phyloP scores from a whole-genome alignment of 2,797 vertebrate species.

The Nyctalus aviator region DNA sequence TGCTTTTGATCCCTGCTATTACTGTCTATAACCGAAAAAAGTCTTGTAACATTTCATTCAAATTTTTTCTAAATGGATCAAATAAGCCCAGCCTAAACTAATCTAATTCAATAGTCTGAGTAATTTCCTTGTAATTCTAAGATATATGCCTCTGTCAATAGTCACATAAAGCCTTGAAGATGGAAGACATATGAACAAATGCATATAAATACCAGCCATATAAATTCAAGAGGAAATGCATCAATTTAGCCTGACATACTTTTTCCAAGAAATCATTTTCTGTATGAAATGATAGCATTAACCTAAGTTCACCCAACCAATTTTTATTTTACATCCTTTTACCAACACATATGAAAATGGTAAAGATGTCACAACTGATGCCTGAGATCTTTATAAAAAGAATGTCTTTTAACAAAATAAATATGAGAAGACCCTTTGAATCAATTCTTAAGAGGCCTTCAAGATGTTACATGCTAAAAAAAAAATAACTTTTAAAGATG shows the following conservation, averaged over 20 bases:
- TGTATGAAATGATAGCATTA: conserved; percentile 41
- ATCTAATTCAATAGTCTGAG: conserved; percentile 31
- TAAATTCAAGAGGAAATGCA: conserved; percentile 56
- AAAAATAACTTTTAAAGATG: background rate
- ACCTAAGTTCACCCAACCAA: background rate
- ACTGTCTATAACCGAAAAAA: background rate
- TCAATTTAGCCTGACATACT: background rate
- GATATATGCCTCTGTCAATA: conserved; percentile 30
- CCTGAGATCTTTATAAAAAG: conserved; percentile 25
- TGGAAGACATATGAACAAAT: conserved; percentile 35
- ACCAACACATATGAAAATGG: conserved; percentile 49
- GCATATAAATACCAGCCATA: conserved; percentile 31
- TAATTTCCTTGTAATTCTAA: conserved; percentile 45
- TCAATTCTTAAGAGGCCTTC: background rate
- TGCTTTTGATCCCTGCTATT: background rate
- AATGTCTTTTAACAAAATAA: conserved; percentile 50
- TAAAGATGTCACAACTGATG: background rate
- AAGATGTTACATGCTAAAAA: background rate
- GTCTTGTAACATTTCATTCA: conserved; percentile 20
- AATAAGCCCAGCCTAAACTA: conserved; percentile 37
- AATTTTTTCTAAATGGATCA: conserved; percentile 25
- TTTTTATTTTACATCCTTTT: conserved; percentile 50
- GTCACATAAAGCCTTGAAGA: background rate
- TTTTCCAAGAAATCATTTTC: conserved; percentile 7
- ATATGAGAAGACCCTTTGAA: background rate